Conservation (phyloP, 2,113 vertebrate genomes). For the Salvelinus namaycush region DNA sequence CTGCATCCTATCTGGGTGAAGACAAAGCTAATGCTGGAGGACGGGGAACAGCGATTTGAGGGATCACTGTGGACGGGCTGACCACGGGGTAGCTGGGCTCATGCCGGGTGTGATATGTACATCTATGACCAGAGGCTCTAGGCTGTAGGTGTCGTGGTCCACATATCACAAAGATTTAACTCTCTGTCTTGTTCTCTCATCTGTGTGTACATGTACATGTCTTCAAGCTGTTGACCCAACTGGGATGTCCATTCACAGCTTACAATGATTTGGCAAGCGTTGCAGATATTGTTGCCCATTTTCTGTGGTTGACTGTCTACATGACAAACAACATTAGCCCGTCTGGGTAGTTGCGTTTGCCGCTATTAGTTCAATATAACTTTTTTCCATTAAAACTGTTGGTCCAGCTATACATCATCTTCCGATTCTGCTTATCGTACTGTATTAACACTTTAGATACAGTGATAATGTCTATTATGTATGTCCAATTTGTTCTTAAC, state of each 20-base stretch:
- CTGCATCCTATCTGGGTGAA: constrained; percentile 58
- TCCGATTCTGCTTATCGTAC: neutral
- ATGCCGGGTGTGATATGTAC: constrained; percentile 55
- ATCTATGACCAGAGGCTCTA: constrained; percentile 48
- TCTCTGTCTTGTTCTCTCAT: constrained; percentile 42
- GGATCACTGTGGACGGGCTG: constrained; percentile 48
- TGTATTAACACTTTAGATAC: too few species aligned
- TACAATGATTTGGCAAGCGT: constrained; percentile 34
- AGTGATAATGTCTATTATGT: neutral
- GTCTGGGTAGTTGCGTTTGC: constrained; percentile 12
- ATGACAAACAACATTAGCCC: constrained; percentile 52
- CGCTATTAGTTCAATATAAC: neutral
- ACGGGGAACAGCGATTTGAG: constrained; percentile 56
- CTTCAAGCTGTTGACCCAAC: neutral
- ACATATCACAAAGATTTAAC: constrained; percentile 59
- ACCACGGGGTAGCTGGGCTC: constrained; percentile 59
- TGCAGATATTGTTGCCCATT: constrained; percentile 31
- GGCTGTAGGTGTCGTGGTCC: constrained; percentile 53
- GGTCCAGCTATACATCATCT: neutral
- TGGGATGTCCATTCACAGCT: constrained; percentile 22
- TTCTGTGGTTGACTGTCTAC: constrained; percentile 42
- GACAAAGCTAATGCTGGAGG: constrained; percentile 64
- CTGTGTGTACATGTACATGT: constrained; percentile 8
- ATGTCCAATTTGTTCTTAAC: constrained; percentile 5
- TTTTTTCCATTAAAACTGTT: neutral